A percentile compares a stretch with the other conserved stretches of the same genome.
phyloP scores from a whole-genome alignment of 1,140 invertebrate genomes.

The Drosophila hydei region DNA sequence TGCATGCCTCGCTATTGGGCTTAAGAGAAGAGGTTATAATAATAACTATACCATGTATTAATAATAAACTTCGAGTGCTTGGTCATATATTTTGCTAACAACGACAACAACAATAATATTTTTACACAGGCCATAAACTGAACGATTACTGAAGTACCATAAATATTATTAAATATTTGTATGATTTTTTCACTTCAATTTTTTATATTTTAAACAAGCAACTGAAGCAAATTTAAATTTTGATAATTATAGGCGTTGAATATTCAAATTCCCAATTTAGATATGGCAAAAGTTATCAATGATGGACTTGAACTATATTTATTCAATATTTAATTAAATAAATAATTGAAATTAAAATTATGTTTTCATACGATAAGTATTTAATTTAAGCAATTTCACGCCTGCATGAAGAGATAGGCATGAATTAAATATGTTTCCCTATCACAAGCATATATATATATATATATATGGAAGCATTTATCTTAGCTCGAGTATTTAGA shows the following conservation, averaged over 20 bases:
- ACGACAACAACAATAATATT: conserved; percentile 37
- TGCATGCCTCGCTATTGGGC: neutral
- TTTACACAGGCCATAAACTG: conserved; percentile 65
- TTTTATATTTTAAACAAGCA: conserved; percentile 40
- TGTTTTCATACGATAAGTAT: neutral
- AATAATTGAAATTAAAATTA: neutral
- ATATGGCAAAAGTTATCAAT: no score
- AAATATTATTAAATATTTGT: conserved; percentile 57
- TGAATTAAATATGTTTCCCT: no score
- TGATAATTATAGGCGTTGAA: no score
- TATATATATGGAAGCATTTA: neutral
- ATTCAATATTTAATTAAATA: neutral
- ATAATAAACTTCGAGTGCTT: conserved; percentile 64
- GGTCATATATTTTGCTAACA: conserved; percentile 38
- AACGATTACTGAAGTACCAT: conserved; percentile 72
- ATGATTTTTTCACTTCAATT: conserved; percentile 34
- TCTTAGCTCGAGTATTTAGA: no score
- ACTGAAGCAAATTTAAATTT: neutral
- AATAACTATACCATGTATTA: conserved; percentile 50
- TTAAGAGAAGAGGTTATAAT: conserved; percentile 18
- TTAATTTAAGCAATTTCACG: neutral
- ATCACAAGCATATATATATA: no score
- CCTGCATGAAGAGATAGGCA: no score
- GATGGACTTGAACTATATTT: no score
- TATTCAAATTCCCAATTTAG: no score